phyloP scores from a whole-genome alignment of 2,113 vertebrate species.

The Carettochelys insculpta region DNA sequence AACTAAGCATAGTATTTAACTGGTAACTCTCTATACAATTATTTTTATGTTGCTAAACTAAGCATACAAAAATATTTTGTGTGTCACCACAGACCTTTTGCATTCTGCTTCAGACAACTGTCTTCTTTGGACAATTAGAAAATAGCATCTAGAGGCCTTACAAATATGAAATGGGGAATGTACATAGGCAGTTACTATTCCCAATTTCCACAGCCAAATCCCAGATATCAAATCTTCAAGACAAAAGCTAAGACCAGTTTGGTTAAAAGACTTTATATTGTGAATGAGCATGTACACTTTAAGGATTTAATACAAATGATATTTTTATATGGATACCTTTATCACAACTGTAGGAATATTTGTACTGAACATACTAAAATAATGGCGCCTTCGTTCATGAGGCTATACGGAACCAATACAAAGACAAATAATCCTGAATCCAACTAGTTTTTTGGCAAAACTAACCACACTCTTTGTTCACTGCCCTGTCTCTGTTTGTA shows the following conservation, averaged over 20 bases:
- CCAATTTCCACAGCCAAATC: neutral
- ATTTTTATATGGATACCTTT: rapidly evolving
- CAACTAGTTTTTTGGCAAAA: rapidly evolving
- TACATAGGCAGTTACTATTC: neutral
- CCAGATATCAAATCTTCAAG: neutral
- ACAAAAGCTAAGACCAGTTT: neutral
- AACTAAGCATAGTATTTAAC: neutral
- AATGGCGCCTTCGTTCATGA: neutral
- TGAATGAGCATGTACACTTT: neutral
- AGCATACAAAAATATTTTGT: neutral
- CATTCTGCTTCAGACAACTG: neutral
- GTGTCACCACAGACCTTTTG: neutral
- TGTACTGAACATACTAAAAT: rapidly evolving
- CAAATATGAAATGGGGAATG: neutral
- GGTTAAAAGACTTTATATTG: neutral
- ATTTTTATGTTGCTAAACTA: neutral
- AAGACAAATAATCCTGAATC: neutral
- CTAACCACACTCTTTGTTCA: neutral
- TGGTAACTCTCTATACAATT: neutral
- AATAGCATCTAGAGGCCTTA: rapidly evolving
- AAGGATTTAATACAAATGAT: neutral
- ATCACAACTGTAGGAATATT: rapidly evolving
- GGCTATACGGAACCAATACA: neutral
- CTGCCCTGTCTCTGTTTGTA: neutral
- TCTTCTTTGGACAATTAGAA: neutral